phyloP scores from a whole-genome alignment of 2,113 vertebrate genomes.

The Chionomys nivalis region DNA sequence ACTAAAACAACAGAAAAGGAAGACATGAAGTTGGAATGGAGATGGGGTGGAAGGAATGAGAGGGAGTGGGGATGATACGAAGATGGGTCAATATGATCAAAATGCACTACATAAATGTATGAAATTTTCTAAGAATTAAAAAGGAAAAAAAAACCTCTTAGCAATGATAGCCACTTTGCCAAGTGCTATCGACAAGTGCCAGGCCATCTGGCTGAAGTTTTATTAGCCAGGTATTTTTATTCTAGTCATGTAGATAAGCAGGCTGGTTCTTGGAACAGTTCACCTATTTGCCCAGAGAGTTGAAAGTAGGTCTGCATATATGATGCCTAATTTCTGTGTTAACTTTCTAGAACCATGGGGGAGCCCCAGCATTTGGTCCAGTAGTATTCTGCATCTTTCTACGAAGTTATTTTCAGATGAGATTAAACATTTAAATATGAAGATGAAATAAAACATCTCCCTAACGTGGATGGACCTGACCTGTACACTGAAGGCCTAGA shows the following conservation, averaged over 20 bases:
- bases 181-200: background rate
- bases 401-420: background rate
- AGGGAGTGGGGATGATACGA: background rate
- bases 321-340: background rate
- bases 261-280: background rate
- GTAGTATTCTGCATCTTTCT: background rate
- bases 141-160: background rate
- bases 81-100: background rate
- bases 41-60: too few species aligned
- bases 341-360: background rate
- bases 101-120: background rate
- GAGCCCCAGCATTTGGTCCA: background rate
- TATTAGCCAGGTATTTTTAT: background rate
- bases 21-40: background rate
- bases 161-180: background rate
- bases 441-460: background rate
- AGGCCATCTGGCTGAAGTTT: background rate
- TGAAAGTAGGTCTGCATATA: background rate
- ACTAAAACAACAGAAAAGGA: background rate
- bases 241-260: background rate
- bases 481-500: background rate
- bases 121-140: background rate
- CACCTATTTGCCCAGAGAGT: background rate
- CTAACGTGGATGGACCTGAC: background rate
- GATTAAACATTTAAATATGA: background rate